These are phyloP conservation scores for Macheiramphus alcinus DNA, from an alignment of 2,113 vertebrate species.

Conservation along the genomic window DNA sequence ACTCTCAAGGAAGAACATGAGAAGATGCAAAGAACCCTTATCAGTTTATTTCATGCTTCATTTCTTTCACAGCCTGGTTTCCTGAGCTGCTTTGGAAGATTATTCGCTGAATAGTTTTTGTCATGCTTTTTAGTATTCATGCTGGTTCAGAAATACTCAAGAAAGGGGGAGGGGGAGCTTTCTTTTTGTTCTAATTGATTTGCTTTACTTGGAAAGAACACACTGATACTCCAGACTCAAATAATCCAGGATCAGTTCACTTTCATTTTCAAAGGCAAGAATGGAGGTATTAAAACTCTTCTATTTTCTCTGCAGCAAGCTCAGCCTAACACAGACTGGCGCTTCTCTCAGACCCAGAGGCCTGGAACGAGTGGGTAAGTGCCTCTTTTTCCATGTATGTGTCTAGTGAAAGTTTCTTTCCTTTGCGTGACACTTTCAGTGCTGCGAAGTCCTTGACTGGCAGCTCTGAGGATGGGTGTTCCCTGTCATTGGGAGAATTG, in stretches of 20 bases:
- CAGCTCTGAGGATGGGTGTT: neutral
- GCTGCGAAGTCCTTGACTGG: neutral
- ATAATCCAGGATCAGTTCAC: slow-evolving; percentile 25
- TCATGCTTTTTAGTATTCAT: slow-evolving; percentile 21
- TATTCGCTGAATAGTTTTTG: slow-evolving; percentile 19
- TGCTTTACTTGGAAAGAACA: slow-evolving; percentile 15
- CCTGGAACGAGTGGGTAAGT: slow-evolving; percentile 97
- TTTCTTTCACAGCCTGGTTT: slow-evolving; percentile 62
- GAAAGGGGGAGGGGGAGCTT: neutral
- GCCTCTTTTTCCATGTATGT: slow-evolving; percentile 9
- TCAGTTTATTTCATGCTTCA: slow-evolving; percentile 64
- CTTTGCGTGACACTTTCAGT: neutral
- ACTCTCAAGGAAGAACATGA: no score
- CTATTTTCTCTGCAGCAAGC: slow-evolving; percentile 88
- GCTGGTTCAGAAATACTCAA: slow-evolving; percentile 5
- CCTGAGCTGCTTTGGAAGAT: slow-evolving; percentile 48
- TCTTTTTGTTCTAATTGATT: slow-evolving; percentile 52
- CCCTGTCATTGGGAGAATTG: neutral
- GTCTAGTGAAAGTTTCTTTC: neutral
- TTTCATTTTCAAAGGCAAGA: slow-evolving; percentile 28
- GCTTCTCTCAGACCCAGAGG: slow-evolving; percentile 96
- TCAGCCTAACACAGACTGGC: slow-evolving; percentile 95
- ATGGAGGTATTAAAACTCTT: slow-evolving; percentile 63
- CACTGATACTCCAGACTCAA: slow-evolving; percentile 12
- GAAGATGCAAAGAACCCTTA: no score